Evolutionary conservation across 2,888 invertebrate species (phyloP).

Genomic region (Biston stratarius): DNA sequence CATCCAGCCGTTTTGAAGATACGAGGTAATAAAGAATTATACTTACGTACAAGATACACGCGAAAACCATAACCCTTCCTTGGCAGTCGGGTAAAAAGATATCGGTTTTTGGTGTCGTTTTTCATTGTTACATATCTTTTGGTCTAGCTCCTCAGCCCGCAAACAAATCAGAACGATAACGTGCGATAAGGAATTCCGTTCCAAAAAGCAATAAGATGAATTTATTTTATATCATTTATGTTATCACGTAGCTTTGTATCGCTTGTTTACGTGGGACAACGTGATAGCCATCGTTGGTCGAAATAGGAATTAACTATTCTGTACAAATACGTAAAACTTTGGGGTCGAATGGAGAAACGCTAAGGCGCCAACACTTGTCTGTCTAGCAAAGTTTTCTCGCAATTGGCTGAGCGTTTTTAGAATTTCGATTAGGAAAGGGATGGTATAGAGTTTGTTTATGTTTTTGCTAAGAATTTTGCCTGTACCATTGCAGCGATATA

Average conservation of each 20-base stretch:
- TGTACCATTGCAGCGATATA: too few species aligned
- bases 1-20: too few species aligned
- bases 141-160: too few species aligned
- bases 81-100: too few species aligned
- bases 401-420: constrained; percentile 37
- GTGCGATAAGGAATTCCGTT: too few species aligned
- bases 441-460: neutral
- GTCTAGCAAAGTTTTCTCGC: constrained; percentile 36
- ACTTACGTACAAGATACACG: too few species aligned
- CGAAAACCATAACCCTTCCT: too few species aligned
- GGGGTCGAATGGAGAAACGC: constrained; percentile 30
- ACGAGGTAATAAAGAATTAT: too few species aligned
- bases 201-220: too few species aligned
- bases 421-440: constrained; percentile 33
- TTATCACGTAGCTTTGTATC: neutral
- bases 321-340: constrained; percentile 34
- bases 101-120: too few species aligned
- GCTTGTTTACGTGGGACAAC: neutral
- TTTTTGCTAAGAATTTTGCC: neutral
- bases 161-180: too few species aligned
- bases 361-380: constrained; percentile 33
- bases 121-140: too few species aligned
- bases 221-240: neutral
- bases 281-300: neutral
- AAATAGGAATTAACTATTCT: constrained; percentile 41